These are phyloP conservation scores for Pelecanoides urinatrix DNA, from an alignment of 2,113 vertebrate species.

Conservation along the genomic window DNA sequence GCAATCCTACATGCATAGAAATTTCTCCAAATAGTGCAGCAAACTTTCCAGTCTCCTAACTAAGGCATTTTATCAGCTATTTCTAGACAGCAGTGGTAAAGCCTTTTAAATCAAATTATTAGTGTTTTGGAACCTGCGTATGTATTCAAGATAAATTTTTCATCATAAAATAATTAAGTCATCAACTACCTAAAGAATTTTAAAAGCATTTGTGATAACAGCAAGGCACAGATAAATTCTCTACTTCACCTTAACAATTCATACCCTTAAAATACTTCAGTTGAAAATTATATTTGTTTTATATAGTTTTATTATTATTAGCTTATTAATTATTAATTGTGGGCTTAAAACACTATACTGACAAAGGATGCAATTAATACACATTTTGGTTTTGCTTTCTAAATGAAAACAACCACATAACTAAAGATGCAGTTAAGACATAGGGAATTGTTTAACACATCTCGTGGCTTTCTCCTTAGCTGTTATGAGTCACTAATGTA, in stretches of 20 bases:
- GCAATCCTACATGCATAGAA: background rate
- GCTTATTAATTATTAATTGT: background rate
- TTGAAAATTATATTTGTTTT: background rate
- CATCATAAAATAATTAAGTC: background rate
- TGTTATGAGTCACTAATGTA: background rate
- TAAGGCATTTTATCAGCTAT: background rate
- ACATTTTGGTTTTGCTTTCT: background rate
- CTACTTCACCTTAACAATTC: background rate
- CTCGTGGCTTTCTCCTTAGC: background rate
- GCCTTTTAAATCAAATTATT: background rate
- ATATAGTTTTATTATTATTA: background rate
- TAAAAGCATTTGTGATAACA: background rate
- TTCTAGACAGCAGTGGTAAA: background rate
- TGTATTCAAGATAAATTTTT: background rate
- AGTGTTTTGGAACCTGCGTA: background rate
- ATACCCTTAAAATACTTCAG: background rate
- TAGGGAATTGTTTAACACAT: background rate
- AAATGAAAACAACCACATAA: background rate
- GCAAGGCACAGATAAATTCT: background rate
- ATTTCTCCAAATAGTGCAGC: background rate
- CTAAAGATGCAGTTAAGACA: background rate
- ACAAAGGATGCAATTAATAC: background rate
- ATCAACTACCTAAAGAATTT: background rate
- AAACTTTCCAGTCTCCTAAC: background rate
- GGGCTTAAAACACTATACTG: background rate